Evolutionary conservation across 2,797 vertebrate species (phyloP).

Genomic region (Cichlasoma orientale): DNA sequence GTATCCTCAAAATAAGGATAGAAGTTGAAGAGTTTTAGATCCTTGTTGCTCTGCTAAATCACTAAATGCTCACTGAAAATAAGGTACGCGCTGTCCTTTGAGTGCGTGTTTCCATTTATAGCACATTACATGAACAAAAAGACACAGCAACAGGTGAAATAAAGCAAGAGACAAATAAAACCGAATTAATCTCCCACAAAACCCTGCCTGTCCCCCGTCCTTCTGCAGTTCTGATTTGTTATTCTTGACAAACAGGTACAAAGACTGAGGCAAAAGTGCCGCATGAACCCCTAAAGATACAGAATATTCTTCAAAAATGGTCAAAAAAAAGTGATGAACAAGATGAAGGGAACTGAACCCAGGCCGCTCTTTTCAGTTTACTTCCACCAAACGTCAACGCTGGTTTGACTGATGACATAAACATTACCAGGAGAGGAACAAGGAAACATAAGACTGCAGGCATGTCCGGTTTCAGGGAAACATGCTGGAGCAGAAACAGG

Average conservation of each 20-base stretch:
- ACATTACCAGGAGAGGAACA: constrained; percentile 53
- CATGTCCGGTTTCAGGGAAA: constrained; percentile 37
- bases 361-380: constrained; percentile 36
- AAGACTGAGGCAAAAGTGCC: constrained; percentile 50
- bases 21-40: constrained; percentile 34
- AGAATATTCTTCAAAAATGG: constrained; percentile 55
- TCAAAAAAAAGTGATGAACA: constrained; percentile 54
- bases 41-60: constrained; percentile 43
- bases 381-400: constrained; percentile 60
- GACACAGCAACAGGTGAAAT: constrained; percentile 48
- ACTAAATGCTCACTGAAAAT: constrained; percentile 43
- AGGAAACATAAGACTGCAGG: constrained; percentile 42
- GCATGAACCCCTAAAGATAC: constrained; percentile 58
- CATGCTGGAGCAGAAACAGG: constrained; percentile 41
- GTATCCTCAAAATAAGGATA: constrained; percentile 42
- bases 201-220: constrained; percentile 14
- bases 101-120: constrained; percentile 34
- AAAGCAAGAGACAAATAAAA: constrained; percentile 44
- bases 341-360: constrained; percentile 56
- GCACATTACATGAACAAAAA: constrained; percentile 48
- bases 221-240: constrained; percentile 35
- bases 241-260: constrained; percentile 52
- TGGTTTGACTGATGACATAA: constrained; percentile 59
- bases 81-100: constrained; percentile 29
- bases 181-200: constrained; percentile 22